Conservation (phyloP, 2,797 vertebrate genomes). For the Leucoraja ocellata region DNA sequence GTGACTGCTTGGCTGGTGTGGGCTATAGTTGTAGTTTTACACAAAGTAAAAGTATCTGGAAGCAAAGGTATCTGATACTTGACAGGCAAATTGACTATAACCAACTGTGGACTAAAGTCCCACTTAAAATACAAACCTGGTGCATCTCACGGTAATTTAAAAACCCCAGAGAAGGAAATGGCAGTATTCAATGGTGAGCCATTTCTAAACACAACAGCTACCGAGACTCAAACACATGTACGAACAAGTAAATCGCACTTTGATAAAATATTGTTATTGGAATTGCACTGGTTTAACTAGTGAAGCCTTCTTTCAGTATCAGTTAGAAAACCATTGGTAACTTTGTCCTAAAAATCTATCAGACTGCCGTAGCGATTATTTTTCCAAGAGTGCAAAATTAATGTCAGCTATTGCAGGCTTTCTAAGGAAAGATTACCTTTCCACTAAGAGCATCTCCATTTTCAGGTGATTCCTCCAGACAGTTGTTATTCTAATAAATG, state of each 20-base stretch:
- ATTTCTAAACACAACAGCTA: neutral
- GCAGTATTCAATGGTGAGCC: neutral
- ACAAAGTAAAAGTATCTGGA: neutral
- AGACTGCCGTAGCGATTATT: neutral
- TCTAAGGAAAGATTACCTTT: slow-evolving; percentile 15
- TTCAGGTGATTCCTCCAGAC: slow-evolving; percentile 31
- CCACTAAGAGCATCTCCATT: slow-evolving; percentile 28
- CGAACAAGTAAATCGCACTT: neutral
- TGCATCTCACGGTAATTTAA: neutral
- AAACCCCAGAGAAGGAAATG: neutral
- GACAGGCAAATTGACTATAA: neutral
- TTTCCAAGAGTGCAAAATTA: slow-evolving; percentile 21
- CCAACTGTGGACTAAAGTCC: neutral
- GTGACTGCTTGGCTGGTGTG: neutral
- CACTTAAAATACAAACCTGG: neutral
- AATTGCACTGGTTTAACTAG: neutral
- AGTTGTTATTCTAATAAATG: slow-evolving; percentile 38
- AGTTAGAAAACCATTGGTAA: neutral
- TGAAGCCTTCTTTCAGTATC: neutral
- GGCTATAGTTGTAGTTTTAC: neutral
- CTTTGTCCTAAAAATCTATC: neutral
- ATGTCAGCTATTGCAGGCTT: neutral
- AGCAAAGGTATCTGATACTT: neutral
- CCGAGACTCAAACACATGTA: neutral
- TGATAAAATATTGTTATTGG: neutral